Percentiles rank a stretch among this genome's conserved stretches.
Evolutionary conservation across 2,113 vertebrate genomes (phyloP).

Genomic region (Cettia cetti): DNA sequence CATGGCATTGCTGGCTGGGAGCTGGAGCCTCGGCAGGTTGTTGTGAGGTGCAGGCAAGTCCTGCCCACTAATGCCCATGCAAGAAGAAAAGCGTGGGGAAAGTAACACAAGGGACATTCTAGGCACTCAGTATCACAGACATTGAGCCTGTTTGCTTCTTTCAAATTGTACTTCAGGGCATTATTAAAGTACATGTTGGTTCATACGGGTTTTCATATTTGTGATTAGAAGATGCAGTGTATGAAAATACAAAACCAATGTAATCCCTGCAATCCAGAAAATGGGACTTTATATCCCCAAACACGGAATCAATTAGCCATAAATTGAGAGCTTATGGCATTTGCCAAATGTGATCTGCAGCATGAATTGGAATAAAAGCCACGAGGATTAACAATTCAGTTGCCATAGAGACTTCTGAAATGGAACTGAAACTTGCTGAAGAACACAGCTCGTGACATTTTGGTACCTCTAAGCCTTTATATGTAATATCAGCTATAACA

Average conservation of each 20-base stretch:
- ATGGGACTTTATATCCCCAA: neutral
- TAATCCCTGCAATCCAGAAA: neutral
- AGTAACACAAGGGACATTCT: neutral
- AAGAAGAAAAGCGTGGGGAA: neutral
- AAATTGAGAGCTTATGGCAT: neutral
- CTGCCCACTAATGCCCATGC: neutral
- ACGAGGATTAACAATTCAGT: neutral
- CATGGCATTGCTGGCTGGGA: neutral
- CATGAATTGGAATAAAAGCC: neutral
- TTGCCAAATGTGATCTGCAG: neutral
- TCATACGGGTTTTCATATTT: neutral
- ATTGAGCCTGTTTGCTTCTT: neutral
- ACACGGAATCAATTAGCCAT: neutral
- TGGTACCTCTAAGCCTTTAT: neutral
- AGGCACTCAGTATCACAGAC: neutral
- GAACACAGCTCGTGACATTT: neutral
- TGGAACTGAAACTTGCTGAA: neutral
- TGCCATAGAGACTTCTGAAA: slow-evolving; percentile 43
- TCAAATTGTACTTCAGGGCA: neutral
- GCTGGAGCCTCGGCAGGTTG: neutral
- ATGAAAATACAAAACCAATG: neutral
- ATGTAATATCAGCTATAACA: neutral
- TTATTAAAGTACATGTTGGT: neutral
- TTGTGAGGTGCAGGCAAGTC: neutral
- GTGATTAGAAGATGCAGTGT: neutral